Evolutionary conservation across 2,797 vertebrate species (phyloP), one percentile per base, ranked within the genome.

Genomic region (Nannoperca obscura): DNA sequence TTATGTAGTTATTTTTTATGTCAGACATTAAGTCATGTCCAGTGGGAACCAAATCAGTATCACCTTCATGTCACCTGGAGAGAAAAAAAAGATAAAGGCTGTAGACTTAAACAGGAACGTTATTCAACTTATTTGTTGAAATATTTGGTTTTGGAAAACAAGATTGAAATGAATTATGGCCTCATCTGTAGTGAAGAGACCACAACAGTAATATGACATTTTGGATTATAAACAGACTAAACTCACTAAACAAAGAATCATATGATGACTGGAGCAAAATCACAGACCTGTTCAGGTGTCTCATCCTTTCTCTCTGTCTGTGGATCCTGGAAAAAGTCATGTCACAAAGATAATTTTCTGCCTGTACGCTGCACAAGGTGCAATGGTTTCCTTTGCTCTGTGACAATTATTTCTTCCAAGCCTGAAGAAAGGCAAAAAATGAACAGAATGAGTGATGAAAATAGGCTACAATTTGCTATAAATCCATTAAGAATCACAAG

Each of bases 1-100:
- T 94, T 87, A 94, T 93, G 91, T 93, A 95, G 93, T 94, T 94
- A 93, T 92, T 95, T 95, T 94, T 95, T 94, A 95, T 94, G 93
- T 93, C 90, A 89, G 88, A 93, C 92, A 93, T 94, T 93, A 94
- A 94, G 89, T 93, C 90, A 85, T 90, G 91, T 91, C 86, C 91
- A 91, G 78, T 87, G 90, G 91, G 91, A 93, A 87, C 83, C 74
- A 88, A 92, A 90, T 89, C 78, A 84, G 88, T 85, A 90, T 91
- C 92, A 92, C 93, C 93, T 94, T 94, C 90, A 92, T 92, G 89
- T 93, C 91, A 92, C 89, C 91, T 91, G 89, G 74, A 80, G 44
- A 27, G 74, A 76, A 82, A 76, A 88, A 72, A 80, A 81, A 36
- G 54, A 87, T 69, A 78, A 86, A 89, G 63, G 82, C 63, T 61